phyloP scores from a whole-genome alignment of 2,797 vertebrate genomes.

The Picus viridis region DNA sequence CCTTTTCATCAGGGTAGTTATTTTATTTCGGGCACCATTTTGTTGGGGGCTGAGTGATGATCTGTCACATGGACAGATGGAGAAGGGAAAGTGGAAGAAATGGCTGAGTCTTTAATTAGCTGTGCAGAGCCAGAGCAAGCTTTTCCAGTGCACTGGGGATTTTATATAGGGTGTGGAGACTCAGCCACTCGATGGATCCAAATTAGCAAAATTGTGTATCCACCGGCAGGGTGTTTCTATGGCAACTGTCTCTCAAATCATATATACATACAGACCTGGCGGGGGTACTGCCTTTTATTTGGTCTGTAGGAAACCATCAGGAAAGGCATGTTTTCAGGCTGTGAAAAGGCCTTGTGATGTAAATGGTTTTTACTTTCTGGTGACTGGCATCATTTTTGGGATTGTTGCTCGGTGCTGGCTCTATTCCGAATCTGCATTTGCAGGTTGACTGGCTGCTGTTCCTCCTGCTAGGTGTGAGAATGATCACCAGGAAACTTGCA shows the following conservation, averaged over 20 bases:
- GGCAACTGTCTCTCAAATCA: constrained; percentile 80
- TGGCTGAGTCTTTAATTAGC: constrained; percentile 78
- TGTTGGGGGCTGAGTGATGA: constrained; percentile 57
- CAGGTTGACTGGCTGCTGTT: not conserved
- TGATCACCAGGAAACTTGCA: not conserved
- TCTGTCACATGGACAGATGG: constrained; percentile 75
- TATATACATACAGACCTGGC: constrained; percentile 78
- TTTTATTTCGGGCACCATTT: constrained; percentile 57
- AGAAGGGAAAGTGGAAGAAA: constrained; percentile 66
- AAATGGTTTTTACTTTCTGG: constrained; percentile 6
- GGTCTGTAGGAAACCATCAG: constrained; percentile 69
- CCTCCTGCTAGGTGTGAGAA: constrained; percentile 1
- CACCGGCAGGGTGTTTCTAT: constrained; percentile 80
- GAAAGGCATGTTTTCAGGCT: constrained; percentile 62
- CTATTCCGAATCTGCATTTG: not conserved
- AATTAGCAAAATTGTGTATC: constrained; percentile 80
- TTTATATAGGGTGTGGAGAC: constrained; percentile 49
- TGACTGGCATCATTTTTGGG: not conserved
- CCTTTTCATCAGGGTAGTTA: constrained; percentile 39
- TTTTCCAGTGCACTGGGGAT: constrained; percentile 66
- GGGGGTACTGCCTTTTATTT: constrained; percentile 73
- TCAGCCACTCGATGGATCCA: constrained; percentile 72
- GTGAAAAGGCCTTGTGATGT: constrained; percentile 24
- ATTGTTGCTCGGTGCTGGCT: not conserved
- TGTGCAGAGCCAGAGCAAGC: constrained; percentile 54